Conservation (phyloP, 2,113 vertebrate genomes). For the Orthochromis indermauri region DNA sequence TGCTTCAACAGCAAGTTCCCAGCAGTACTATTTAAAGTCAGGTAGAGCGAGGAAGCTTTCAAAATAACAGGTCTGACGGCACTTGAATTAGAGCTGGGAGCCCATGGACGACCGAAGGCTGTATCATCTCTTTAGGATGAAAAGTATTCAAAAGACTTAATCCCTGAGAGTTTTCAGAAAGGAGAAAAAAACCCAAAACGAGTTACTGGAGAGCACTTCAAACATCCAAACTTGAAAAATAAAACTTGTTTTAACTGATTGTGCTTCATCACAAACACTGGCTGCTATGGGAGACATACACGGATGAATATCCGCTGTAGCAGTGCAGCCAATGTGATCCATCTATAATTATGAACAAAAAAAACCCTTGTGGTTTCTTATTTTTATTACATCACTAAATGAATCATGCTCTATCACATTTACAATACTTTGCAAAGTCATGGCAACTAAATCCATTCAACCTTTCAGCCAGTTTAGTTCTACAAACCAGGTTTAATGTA, state of each 20-base stretch:
- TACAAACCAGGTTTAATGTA: background rate
- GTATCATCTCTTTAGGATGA: constrained; percentile 1
- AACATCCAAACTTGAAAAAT: background rate
- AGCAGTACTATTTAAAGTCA: background rate
- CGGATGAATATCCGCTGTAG: background rate
- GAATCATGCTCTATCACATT: background rate
- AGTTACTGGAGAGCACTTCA: background rate
- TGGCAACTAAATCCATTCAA: background rate
- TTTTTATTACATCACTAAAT: background rate
- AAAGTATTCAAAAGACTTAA: constrained; percentile 24
- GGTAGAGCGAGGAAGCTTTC: constrained; percentile 3
- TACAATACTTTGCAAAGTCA: background rate
- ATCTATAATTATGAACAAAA: background rate
- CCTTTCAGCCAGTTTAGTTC: background rate
- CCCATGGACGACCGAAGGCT: constrained; percentile 1
- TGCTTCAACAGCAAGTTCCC: background rate
- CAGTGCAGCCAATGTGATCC: background rate
- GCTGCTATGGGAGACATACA: background rate
- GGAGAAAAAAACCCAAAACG: background rate
- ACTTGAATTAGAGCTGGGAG: constrained; percentile 8
- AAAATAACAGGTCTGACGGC: background rate
- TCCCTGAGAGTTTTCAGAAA: background rate
- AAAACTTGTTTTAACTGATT: background rate
- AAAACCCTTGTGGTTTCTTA: background rate
- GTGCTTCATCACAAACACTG: background rate